These are phyloP conservation scores for Drosophila eugracilis DNA, from an alignment of 1,140 invertebrate species.

Conservation along the genomic window DNA sequence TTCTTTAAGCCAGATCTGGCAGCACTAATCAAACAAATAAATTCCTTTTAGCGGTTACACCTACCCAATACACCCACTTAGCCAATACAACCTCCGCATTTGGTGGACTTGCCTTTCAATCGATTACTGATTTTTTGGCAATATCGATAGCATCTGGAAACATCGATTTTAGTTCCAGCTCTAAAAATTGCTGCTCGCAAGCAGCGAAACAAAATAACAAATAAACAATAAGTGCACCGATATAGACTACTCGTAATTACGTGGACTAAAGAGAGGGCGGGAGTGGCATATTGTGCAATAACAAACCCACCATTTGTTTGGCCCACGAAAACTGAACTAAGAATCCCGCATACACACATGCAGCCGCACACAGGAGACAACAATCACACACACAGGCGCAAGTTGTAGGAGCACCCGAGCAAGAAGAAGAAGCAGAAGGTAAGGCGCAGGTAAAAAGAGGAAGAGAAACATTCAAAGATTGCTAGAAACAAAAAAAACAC, in stretches of 20 bases:
- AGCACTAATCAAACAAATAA: too few species aligned
- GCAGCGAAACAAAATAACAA: constrained; percentile 30
- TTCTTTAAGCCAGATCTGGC: too few species aligned
- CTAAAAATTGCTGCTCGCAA: background rate
- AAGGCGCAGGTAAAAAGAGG: constrained; percentile 38
- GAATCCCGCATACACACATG: constrained; percentile 28
- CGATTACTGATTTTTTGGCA: background rate
- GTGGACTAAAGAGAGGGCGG: constrained; percentile 13
- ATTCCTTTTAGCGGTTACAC: background rate
- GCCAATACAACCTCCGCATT: too few species aligned
- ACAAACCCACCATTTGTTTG: background rate
- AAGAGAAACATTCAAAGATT: constrained; percentile 25
- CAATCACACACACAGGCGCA: constrained; percentile 39
- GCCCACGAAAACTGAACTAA: constrained; percentile 11
- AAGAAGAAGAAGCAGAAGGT: constrained; percentile 43
- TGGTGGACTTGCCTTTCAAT: too few species aligned
- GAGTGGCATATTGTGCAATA: constrained; percentile 12
- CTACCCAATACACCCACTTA: too few species aligned
- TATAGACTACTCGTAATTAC: constrained; percentile 13
- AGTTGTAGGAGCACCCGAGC: constrained; percentile 37
- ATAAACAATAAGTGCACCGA: constrained; percentile 38
- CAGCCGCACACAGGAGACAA: constrained; percentile 38
- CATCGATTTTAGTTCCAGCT: background rate
- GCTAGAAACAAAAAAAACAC: constrained; percentile 41
- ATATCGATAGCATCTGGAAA: background rate